Base-by-base conservation (phyloP, 2,797 vertebrate genomes). In the Falco novaeseelandiae region DNA sequence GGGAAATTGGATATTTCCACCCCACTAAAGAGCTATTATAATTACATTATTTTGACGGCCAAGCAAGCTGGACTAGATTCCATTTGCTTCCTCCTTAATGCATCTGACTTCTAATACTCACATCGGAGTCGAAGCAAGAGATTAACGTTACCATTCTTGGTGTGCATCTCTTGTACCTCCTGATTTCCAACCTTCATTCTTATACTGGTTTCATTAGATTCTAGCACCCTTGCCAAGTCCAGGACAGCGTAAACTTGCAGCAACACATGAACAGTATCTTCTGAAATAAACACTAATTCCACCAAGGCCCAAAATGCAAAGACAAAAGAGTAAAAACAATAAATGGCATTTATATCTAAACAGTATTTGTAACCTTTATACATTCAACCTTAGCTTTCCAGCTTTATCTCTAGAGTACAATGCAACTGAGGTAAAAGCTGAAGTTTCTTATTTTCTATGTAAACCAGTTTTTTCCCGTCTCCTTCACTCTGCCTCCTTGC, bases 1-100 rank as follows among this genome's bases (percentile, higher is more conserved):
- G 87, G 78, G 89, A 95, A 87, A 94, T 4, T 48, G 78, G 51
- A 11, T 89, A 48, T 94, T 95, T 94, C 82, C 59, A 89, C 67
- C 63, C 55, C 79, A 92, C 87, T 83, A 80, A 90, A 87, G 90
- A 93, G 65, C 69, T 85, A 59, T 86, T 88, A 90, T 49, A 91
- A 81, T 87, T 30, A 59, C 76, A 63, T 89, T 63, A 67, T 81
- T 87, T 38, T 81, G 57, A 46, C 48, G 57, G 80, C 76, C 74
- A 93, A 83, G 67, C 48, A 91, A 86, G 44, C 67, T 94, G 69
- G 57, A 49, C 18, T 77, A 36, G 62, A 89, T 29, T 77, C 74
- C 20, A 40, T 89, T 93, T 84, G 48, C 30, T 79, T 55, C 59
- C 21, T 93, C 32, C 74, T 87, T 92, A 62, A 77, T 38, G 27